Percentiles rank a stretch among this genome's conserved stretches.
phyloP scores from a whole-genome alignment of 2,113 vertebrate genomes.

The Acrocephalus kingi region DNA sequence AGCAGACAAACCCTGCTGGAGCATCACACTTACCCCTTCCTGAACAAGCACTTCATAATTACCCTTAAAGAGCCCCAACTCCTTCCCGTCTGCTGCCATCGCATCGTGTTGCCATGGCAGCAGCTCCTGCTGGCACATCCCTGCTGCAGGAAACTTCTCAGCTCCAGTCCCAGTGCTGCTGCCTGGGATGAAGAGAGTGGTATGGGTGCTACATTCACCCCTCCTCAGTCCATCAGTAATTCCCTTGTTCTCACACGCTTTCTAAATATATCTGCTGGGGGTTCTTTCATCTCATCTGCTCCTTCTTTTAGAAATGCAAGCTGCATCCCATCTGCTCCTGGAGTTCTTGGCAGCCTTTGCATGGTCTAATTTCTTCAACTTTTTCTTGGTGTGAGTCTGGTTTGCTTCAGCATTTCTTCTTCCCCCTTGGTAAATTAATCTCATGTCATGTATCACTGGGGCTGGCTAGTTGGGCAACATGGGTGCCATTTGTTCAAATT shows the following conservation, averaged over 20 bases:
- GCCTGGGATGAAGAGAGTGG: background rate
- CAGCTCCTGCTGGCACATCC: background rate
- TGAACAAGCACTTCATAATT: background rate
- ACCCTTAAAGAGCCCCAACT: background rate
- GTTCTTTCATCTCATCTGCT: slow-evolving; percentile 9
- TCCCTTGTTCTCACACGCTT: background rate
- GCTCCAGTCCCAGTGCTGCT: background rate
- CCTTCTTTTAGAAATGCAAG: background rate
- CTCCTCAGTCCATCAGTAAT: background rate
- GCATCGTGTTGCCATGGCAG: background rate
- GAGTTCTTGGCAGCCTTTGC: slow-evolving; percentile 25
- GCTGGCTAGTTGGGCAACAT: background rate
- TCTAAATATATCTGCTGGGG: slow-evolving; percentile 21
- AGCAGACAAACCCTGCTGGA: background rate
- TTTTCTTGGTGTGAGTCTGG: background rate
- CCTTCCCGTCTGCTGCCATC: background rate
- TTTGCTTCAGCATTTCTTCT: slow-evolving; percentile 36
- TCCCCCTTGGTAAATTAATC: background rate
- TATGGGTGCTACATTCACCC: background rate
- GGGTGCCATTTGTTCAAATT: background rate
- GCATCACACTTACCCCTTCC: background rate
- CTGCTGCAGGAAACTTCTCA: background rate
- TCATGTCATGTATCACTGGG: background rate
- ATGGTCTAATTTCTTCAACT: background rate
- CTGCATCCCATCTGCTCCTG: slow-evolving; percentile 30